Evolutionary conservation across 2,888 invertebrate genomes (phyloP).

Genomic region (Teinopalpus imperialis): DNA sequence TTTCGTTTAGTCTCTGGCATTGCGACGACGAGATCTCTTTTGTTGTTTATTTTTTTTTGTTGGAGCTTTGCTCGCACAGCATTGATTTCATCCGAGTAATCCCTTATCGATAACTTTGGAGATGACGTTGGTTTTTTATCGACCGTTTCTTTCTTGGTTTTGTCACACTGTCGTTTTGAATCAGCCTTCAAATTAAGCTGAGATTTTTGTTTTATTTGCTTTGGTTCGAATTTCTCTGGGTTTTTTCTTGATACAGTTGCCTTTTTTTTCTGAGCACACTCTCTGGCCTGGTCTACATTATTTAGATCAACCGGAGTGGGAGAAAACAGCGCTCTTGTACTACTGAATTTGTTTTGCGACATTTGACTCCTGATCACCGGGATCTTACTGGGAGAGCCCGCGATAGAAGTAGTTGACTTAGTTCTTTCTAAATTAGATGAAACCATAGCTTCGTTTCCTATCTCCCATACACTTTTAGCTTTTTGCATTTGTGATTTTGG

Average conservation of each 20-base stretch:
- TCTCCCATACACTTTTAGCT: constrained; percentile 80
- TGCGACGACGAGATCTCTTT: constrained; percentile 61
- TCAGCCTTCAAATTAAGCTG: constrained; percentile 68
- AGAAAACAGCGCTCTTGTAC: constrained; percentile 78
- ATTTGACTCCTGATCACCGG: constrained; percentile 82
- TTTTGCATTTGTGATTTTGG: constrained; percentile 73
- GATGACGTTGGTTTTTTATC: constrained; percentile 63
- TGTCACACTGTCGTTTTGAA: constrained; percentile 62
- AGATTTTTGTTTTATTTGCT: constrained; percentile 75
- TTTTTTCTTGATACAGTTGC: constrained; percentile 55
- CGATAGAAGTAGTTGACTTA: constrained; percentile 77
- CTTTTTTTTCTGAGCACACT: constrained; percentile 80
- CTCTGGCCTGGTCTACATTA: constrained; percentile 78
- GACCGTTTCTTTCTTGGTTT: constrained; percentile 60
- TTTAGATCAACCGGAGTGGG: constrained; percentile 82
- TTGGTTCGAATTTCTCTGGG: constrained; percentile 59
- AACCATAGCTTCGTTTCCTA: constrained; percentile 67
- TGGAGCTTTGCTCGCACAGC: constrained; percentile 76
- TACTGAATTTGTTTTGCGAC: constrained; percentile 74
- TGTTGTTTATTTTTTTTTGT: constrained; percentile 68
- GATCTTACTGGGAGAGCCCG: constrained; percentile 83
- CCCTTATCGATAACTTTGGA: constrained; percentile 62
- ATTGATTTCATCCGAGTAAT: constrained; percentile 76
- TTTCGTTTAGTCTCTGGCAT: constrained; percentile 56
- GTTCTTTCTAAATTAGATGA: constrained; percentile 70